Base-by-base conservation (phyloP, 2,113 vertebrate species). In the Fulmarus glacialis region DNA sequence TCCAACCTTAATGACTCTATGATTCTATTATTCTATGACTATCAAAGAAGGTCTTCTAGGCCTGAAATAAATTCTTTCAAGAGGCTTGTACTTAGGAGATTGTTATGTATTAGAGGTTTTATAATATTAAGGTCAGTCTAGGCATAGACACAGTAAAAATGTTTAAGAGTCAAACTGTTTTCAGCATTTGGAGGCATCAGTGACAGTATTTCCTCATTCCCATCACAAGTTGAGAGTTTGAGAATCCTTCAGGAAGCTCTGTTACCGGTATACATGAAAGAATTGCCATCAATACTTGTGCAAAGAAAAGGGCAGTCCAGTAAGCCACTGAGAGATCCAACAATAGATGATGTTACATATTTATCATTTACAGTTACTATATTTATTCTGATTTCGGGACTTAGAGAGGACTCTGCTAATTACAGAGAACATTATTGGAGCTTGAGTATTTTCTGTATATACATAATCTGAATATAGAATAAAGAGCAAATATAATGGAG, bases 371-470 rank as follows among this genome's bases (percentile, higher is more conserved):
- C 42, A 45, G 58, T 87, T 93, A 62, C 48, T 86, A 9, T 68
- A 90, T 93, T 95, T 94, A 56, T 97, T 95, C 82, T 81, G 14
- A 62, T 88, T 72, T 52, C 42, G 94, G 38, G 16, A 80, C 24
- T 68, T 91, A 60, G 50, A 67, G 27, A 89, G 29, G 18, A 63
- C 6, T 90, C 17, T 70, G 12, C 8, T 59, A 68, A 63, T 36
- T 42, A 34, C 9, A 77, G 8, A 70, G 21, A 53, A 55, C 18
- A 22, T 22, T 56, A 63, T 4, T 83, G 19, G 38, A 90, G 32
- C 10, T 9, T 58, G 43, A 15, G 3, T 60, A 60, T 75, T 89
- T 56, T 66, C 22, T 59, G 79, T 56, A 36, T 30, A 77, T 77
- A 47, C 5, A 30, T 75, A 71, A 80, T 66, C 55, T 92, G 36